Evolutionary conservation across 2,797 vertebrate genomes (phyloP).

Genomic region (Philypnodon macrostomus): DNA sequence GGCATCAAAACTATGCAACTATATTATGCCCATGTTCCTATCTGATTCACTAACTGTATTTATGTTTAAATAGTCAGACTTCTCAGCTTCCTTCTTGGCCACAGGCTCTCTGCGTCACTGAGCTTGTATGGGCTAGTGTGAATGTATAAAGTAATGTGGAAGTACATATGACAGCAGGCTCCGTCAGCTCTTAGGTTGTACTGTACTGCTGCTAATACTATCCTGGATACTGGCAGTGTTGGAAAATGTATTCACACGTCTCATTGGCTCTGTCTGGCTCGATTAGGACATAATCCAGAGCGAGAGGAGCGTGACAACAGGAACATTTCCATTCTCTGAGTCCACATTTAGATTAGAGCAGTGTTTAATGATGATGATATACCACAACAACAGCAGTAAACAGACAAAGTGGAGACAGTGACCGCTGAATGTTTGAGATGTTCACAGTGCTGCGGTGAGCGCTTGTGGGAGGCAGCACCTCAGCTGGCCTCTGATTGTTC

Average conservation of each 20-base stretch:
- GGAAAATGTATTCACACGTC: constrained; percentile 23
- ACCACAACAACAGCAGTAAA: constrained; percentile 1
- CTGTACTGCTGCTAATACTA: constrained; percentile 25
- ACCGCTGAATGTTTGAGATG: constrained; percentile 22
- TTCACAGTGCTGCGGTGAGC: constrained; percentile 44
- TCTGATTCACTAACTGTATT: no score
- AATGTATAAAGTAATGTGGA: no score
- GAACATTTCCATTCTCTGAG: neutral
- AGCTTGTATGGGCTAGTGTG: no score
- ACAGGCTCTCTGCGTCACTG: no score
- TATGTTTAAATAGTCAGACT: no score
- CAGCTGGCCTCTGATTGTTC: constrained; percentile 53
- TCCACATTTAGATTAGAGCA: neutral
- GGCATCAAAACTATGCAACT: no score
- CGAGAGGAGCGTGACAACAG: neutral
- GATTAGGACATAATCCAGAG: constrained; percentile 11
- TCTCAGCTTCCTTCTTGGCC: no score
- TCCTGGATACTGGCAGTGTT: constrained; percentile 10
- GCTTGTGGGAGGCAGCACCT: constrained; percentile 43
- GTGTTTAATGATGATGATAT: no score
- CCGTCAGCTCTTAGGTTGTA: constrained; percentile 34
- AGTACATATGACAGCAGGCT: constrained; percentile 36
- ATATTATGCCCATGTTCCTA: no score
- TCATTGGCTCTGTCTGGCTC: constrained; percentile 20
- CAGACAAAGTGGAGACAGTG: neutral